Base-by-base conservation (phyloP, 2,888 invertebrate species). In the Lymantria monacha region DNA sequence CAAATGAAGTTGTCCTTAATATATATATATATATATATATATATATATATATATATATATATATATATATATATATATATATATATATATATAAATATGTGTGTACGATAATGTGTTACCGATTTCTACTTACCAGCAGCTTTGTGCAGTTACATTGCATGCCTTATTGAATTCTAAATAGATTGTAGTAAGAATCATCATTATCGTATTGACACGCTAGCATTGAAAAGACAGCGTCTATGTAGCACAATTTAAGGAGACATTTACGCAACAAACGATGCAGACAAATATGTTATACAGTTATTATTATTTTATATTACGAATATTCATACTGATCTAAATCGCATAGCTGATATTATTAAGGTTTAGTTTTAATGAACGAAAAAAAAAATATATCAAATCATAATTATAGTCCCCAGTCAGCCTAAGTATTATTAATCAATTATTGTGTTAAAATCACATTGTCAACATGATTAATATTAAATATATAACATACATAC, bases 361-460 rank as follows among this genome's bases (percentile, higher is more conserved):
- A 86, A 85, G 80, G 60, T 76, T 83, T 87, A 86, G 81, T 84
- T 81, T 65, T 73, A 79, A 79, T 70, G 53, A 70, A 68, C 57
- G 55, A 62, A 67, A 64, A 70, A 65, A 62, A 67, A 64, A 70
- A 65, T 42, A 69, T 63, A 61, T 63, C 69, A 68, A 70, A 74
- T 68, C 69, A 69, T 72, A 65, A 70, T 66, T 70, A 65, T 76
- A 76, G 65, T 76, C 69, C 66, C 69, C 73, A 84, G 79, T 85
- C 85, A 86, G 77, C 75, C 77, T 84, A 82, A 86, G 83, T 87
- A 87, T 83, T 84, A 81, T 74, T 78, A 72, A 70, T 76, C 62
- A 70, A 72, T 72, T 74, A 65, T 64, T 69, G 63, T 59, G 54
- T 70, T 69, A 61, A 72, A 68, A 67, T 71, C 66, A 22, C 5